Evolutionary conservation across 2,888 invertebrate genomes (phyloP), one percentile per base, ranked within the genome.

Genomic region (Coenonympha glycerion): DNA sequence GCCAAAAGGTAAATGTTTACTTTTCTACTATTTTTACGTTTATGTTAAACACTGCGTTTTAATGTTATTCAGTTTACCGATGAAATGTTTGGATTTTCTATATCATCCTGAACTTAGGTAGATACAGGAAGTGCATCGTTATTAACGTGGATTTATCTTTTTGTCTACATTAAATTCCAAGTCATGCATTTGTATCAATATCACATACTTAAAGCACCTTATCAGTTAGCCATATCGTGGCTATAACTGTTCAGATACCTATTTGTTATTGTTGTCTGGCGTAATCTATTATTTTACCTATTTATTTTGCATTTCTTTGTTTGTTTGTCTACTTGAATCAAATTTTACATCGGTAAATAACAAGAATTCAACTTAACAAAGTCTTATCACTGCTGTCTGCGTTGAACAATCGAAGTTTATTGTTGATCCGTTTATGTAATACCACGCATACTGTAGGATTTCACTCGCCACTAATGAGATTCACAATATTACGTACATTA

Each of bases 1-100:
- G 79, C 76, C 76, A 79, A 76, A 80, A 82, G 83, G 82, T 81
- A 76, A 63, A 39, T 39, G 15, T 5, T 3, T 3, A 9, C 15
- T 13, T 22, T 19, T 11, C 6, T 11, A 11, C n/a, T 22, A 22
- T 13, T 13, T 15, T 37, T 13, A 11, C 21, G n/a, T 21, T 9
- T 15, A 31, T 5, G 15, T 15, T 31, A 15, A 15, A 6, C 6
- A 6, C n/a, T n/a, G n/a, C n/a, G n/a, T n/a, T n/a, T n/a, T n/a
- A n/a, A n/a, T n/a, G n/a, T n/a, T n/a, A n/a, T n/a, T n/a, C n/a
- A n/a, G n/a, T n/a, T n/a, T n/a, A n/a, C n/a, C n/a, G n/a, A n/a
- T n/a, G n/a, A n/a, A n/a, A n/a, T n/a, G n/a, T n/a, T n/a, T n/a
- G n/a, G n/a, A n/a, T n/a, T n/a, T n/a, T n/a, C n/a, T n/a, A 13